Conservation (phyloP, 2,113 vertebrate genomes). For the Equus quagga region DNA sequence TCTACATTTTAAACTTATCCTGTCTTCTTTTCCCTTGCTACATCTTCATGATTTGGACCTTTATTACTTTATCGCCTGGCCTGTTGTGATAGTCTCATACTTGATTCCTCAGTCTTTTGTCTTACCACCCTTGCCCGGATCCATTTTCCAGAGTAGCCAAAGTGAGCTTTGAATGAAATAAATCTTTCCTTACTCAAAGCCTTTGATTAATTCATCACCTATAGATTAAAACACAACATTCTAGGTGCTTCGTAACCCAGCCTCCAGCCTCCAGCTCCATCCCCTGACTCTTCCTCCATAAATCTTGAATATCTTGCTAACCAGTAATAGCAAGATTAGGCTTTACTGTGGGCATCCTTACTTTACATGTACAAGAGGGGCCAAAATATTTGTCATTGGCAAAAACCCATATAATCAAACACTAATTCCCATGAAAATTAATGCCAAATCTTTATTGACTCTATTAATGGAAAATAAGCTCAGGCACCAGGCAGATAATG, state of each 20-base stretch:
- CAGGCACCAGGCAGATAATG: background rate
- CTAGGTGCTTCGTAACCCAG: background rate
- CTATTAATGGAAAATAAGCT: slow-evolving; percentile 20
- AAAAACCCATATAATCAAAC: background rate
- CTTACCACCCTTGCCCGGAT: background rate
- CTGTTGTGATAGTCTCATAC: background rate
- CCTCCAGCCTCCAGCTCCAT: background rate
- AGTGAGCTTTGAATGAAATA: background rate
- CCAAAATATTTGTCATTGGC: background rate
- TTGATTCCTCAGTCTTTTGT: background rate
- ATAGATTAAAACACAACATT: background rate
- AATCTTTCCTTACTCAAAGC: background rate
- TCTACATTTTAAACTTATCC: background rate
- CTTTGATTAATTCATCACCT: background rate
- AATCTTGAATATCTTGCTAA: background rate
- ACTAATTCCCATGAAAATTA: background rate
- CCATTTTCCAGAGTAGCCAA: background rate
- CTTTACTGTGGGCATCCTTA: background rate
- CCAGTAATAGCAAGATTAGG: background rate
- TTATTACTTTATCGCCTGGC: background rate
- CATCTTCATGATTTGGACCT: background rate
- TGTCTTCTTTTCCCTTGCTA: background rate
- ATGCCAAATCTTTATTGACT: background rate
- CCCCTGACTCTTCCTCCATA: background rate
- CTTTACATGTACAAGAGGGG: background rate